Base-by-base conservation (phyloP, 2,888 invertebrate genomes). In the Chrysotoxum bicinctum region DNA sequence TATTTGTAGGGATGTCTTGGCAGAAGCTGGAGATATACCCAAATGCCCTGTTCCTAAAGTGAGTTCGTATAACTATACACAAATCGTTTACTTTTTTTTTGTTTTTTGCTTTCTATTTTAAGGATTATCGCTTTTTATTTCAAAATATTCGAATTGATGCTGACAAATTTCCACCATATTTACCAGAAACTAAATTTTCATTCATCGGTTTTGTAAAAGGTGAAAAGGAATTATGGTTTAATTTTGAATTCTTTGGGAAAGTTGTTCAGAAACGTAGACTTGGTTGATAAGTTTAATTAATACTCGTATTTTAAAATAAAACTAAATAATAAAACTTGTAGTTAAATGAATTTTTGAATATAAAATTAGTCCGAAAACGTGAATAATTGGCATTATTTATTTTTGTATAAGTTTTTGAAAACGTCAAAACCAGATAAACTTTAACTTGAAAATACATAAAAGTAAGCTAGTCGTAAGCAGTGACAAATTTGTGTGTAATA, bases 81-180 rank as follows among this genome's bases (percentile, higher is more conserved):
- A 10, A 6, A 12, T n/a, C 12, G 0, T 50, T 14, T 16, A n/a
- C n/a, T 8, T n/a, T 10, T 30, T 19, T 26, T 19, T n/a, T n/a
- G n/a, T n/a, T n/a, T 60, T 9, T 60, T 23, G n/a, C n/a, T 14
- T 35, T 16, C n/a, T n/a, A n/a, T 40, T 60, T 43, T 9, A 10
- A 62, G 62, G 62, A 7, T 1, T 26, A 16, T 2, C 9, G 12
- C 1, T 0, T 43, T 3, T 2, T 8, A 3, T 40, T 43, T 0
- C 23, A 40, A 26, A 16, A 43, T 43, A 21, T 26, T 5, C 3
- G 1, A 2, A 1, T 37, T 23, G 62, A 62, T 16, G 40, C 3
- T 5, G 62, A 62, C 2, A 62, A 10, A 40, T 62, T 62, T 43
- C 62, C 62, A 16, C 62, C 62, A n/a, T 62, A 62, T 26, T 40